Conservation (phyloP, 2,113 vertebrate species). For the Rhinopomastus cyanomelas region DNA sequence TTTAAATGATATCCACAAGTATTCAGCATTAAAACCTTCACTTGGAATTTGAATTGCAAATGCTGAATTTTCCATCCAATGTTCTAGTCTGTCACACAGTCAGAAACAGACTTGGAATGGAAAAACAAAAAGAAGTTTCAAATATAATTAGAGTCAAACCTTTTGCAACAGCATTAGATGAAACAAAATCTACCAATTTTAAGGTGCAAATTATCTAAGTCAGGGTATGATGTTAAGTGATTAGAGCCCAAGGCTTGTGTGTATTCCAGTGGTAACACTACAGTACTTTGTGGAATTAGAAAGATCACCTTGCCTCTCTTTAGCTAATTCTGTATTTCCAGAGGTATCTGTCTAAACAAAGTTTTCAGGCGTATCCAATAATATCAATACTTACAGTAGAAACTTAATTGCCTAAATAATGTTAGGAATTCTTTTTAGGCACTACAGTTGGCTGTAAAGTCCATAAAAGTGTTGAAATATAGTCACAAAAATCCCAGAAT, state of each 20-base stretch:
- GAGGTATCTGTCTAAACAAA: neutral
- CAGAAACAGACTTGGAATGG: conserved; percentile 63
- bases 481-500: too few relatives aligned
- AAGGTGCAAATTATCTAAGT: neutral
- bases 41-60: conserved; percentile 78
- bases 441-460: neutral
- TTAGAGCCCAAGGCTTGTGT: neutral
- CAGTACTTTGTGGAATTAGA: neutral
- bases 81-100: conserved; percentile 59
- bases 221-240: neutral
- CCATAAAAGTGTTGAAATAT: neutral
- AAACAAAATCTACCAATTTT: neutral
- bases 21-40: conserved; percentile 68
- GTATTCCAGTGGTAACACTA: neutral
- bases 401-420: neutral
- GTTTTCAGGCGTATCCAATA: neutral
- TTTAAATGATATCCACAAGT: conserved; percentile 68
- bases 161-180: neutral
- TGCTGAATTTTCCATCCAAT: conserved; percentile 62
- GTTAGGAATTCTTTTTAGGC: neutral
- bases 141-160: conserved; percentile 49
- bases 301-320: neutral
- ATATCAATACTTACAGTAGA: neutral
- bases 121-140: conserved; percentile 60
- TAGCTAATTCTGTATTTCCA: neutral